These are phyloP conservation scores for Gymnosoma rotundatum DNA, from an alignment of 2,888 invertebrate species.

Conservation along the genomic window DNA sequence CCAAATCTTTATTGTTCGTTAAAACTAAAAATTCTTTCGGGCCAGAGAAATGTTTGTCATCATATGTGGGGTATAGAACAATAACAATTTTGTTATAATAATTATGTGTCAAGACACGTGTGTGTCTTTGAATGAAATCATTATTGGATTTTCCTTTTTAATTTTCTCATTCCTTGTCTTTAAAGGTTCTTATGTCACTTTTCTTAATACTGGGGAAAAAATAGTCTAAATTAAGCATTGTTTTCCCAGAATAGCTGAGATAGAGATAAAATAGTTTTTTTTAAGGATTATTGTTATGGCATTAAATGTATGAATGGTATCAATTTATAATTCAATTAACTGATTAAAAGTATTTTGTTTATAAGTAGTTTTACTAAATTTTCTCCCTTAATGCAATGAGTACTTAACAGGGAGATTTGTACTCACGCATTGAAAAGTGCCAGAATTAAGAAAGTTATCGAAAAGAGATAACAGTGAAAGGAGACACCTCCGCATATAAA, in stretches of 20 bases:
- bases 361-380: too few species aligned
- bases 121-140: constrained; percentile 47
- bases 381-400: too few species aligned
- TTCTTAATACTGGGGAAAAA: background rate
- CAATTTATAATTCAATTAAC: constrained; percentile 56
- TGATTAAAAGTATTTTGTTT: background rate
- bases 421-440: too few species aligned
- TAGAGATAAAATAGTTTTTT: too few species aligned
- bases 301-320: constrained; percentile 1
- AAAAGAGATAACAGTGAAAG: too few species aligned
- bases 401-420: too few species aligned
- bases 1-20: constrained; percentile 3
- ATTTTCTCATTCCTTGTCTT: background rate
- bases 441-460: too few species aligned
- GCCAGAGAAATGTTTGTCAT: background rate
- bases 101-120: constrained; percentile 31
- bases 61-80: background rate
- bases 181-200: constrained; percentile 30
- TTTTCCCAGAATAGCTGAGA: background rate
- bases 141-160: constrained; percentile 62
- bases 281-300: background rate
- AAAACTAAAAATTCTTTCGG: background rate
- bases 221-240: background rate
- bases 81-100: background rate
- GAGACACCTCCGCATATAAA: too few species aligned